Conservation (phyloP, 2,888 invertebrate genomes). For the Stegophylla sp. region DNA sequence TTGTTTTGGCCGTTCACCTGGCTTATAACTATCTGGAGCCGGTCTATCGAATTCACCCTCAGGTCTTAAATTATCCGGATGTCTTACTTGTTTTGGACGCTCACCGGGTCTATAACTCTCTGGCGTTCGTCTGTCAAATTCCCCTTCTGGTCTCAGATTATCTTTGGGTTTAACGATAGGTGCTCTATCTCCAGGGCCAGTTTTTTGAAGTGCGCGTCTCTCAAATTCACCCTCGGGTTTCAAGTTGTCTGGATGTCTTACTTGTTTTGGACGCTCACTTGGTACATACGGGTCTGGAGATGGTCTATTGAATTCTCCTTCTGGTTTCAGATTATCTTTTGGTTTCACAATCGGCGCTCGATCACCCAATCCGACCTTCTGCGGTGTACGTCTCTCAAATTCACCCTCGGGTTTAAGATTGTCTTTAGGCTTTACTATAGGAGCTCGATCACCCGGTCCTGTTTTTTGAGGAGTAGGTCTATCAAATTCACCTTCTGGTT, state of each 20-base stretch:
- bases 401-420: conserved; percentile 73
- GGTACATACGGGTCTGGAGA: too few relatives aligned
- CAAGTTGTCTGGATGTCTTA: conserved; percentile 66
- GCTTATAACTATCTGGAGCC: conserved; percentile 62
- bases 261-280: too few relatives aligned
- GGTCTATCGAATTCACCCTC: conserved; percentile 65
- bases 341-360: conserved; percentile 65
- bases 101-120: conserved; percentile 68
- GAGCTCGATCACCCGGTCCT: conserved; percentile 65
- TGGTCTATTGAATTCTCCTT: conserved; percentile 67
- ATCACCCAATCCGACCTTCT: conserved; percentile 67
- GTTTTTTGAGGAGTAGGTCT: conserved; percentile 67
- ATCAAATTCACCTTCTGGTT: conserved; percentile 71
- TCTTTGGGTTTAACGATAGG: conserved; percentile 65
- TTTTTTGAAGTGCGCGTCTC: conserved; percentile 64
- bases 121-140: conserved; percentile 65
- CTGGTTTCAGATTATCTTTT: conserved; percentile 73
- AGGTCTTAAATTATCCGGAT: conserved; percentile 66
- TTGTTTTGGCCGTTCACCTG: conserved; percentile 67
- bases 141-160: conserved; percentile 72
- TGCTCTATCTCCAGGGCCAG: conserved; percentile 64
- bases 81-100: conserved; percentile 64
- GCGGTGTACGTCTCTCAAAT: conserved; percentile 66
- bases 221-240: conserved; percentile 69
- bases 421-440: conserved; percentile 67